These are phyloP conservation scores for Carcina quercana DNA, from an alignment of 2,888 invertebrate genomes.

Conservation along the genomic window DNA sequence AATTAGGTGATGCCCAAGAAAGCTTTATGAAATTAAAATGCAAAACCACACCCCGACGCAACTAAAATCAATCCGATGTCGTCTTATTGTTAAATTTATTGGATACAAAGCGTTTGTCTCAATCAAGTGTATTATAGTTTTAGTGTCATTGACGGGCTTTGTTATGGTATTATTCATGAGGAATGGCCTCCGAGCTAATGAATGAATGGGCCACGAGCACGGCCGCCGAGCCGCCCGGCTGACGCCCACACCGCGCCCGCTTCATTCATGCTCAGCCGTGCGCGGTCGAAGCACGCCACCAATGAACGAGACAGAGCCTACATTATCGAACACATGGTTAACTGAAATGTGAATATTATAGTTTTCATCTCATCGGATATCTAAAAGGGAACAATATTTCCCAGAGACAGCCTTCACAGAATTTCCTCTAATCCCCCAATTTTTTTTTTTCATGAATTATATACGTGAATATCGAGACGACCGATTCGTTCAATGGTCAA, in stretches of 20 bases:
- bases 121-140: constrained; percentile 19
- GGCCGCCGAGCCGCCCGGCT: no score
- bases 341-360: no score
- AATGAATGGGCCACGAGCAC: constrained; percentile 59
- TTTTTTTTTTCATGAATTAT: no score
- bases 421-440: no score
- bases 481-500: no score
- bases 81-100: constrained; percentile 1
- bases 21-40: not conserved
- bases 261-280: constrained; percentile 67
- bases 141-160: constrained; percentile 54
- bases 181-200: constrained; percentile 65
- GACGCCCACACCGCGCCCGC: constrained; percentile 55
- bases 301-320: constrained; percentile 28
- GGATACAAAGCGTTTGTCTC: constrained; percentile 8
- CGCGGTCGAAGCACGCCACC: constrained; percentile 49
- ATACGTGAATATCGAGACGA: no score
- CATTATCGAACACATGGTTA: constrained; percentile 2
- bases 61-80: not conserved
- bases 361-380: no score
- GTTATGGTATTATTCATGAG: constrained; percentile 68
- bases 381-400: no score
- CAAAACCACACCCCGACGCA: not conserved
- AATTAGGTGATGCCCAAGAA: no score
- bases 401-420: no score